Conservation (phyloP, 2,113 vertebrate genomes). For the Pan paniscus region DNA sequence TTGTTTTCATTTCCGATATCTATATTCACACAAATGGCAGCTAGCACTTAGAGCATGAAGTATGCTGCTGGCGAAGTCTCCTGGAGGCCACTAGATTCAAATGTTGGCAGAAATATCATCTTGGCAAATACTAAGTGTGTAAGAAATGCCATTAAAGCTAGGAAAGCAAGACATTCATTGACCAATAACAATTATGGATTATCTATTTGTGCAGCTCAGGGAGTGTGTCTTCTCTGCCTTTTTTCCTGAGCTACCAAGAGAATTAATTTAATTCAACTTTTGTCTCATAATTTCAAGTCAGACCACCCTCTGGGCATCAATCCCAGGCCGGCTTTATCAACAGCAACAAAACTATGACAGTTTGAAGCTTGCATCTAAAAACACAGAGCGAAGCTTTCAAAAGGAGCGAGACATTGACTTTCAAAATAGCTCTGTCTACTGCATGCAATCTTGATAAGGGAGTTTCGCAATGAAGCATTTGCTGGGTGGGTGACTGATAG, state of each 20-base stretch:
- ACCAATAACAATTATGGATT: constrained; percentile 16
- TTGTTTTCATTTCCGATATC: background rate
- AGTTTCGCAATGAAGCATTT: constrained; percentile 75
- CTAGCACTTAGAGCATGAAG: background rate
- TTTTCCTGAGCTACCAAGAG: constrained; percentile 57
- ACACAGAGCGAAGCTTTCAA: constrained; percentile 61
- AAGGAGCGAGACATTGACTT: constrained; percentile 80
- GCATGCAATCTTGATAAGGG: constrained; percentile 80
- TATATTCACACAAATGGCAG: background rate
- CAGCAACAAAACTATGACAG: constrained; percentile 82
- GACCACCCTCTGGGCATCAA: constrained; percentile 77
- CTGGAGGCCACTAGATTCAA: background rate
- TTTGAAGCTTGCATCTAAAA: constrained; percentile 82
- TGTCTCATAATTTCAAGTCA: constrained; percentile 81
- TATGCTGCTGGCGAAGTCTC: background rate
- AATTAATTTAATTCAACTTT: constrained; percentile 82
- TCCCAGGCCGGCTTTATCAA: constrained; percentile 80
- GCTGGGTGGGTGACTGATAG: constrained; percentile 67
- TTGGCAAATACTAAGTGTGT: constrained; percentile 1
- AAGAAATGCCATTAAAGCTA: constrained; percentile 40
- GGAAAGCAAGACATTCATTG: constrained; percentile 28
- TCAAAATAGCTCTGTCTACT: constrained; percentile 82
- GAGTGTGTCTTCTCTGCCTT: background rate
- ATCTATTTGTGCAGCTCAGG: background rate
- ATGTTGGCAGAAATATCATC: constrained; percentile 15